These are phyloP conservation scores for Brassicogethes aeneus DNA, from an alignment of 2,888 invertebrate species.

Conservation along the genomic window DNA sequence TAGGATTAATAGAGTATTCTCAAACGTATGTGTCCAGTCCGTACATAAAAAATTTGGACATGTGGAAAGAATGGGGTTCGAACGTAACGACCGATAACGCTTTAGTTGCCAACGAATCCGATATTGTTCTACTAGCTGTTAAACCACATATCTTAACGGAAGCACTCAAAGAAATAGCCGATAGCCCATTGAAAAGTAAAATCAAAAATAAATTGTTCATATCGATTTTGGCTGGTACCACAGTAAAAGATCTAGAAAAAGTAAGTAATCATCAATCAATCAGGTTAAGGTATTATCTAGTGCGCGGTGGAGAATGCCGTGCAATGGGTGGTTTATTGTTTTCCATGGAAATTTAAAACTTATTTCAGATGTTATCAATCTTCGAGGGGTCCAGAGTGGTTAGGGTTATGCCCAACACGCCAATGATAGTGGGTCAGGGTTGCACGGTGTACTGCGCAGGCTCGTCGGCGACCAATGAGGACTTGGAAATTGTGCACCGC, in stretches of 20 bases:
- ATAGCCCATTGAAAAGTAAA: slow-evolving; percentile 25
- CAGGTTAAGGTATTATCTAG: too few species aligned
- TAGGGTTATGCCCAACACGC: slow-evolving; percentile 83
- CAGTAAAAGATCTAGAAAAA: slow-evolving; percentile 51
- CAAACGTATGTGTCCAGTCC: slow-evolving; percentile 69
- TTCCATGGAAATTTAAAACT: background rate
- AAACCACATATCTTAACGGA: slow-evolving; percentile 73
- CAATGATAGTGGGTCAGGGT: slow-evolving; percentile 66
- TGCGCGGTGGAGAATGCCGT: background rate
- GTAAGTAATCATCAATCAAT: too few species aligned
- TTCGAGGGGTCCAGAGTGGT: slow-evolving; percentile 46
- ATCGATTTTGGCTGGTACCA: slow-evolving; percentile 76
- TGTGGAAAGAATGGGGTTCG: slow-evolving; percentile 56
- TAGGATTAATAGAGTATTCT: slow-evolving; percentile 54
- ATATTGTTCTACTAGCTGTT: slow-evolving; percentile 75
- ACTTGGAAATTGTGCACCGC: slow-evolving; percentile 48
- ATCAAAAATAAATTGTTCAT: slow-evolving; percentile 55
- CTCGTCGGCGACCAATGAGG: slow-evolving; percentile 43
- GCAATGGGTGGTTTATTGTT: background rate
- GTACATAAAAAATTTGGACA: slow-evolving; percentile 52
- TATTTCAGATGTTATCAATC: slow-evolving; percentile 21
- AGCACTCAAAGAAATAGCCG: slow-evolving; percentile 41
- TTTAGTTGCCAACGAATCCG: slow-evolving; percentile 54
- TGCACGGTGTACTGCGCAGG: slow-evolving; percentile 55
- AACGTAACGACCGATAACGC: slow-evolving; percentile 55